These are phyloP conservation scores for Pelagia noctiluca DNA, from an alignment of 30 jellyfish, hydroid and myxozoan genomes.

Conservation along the genomic window DNA sequence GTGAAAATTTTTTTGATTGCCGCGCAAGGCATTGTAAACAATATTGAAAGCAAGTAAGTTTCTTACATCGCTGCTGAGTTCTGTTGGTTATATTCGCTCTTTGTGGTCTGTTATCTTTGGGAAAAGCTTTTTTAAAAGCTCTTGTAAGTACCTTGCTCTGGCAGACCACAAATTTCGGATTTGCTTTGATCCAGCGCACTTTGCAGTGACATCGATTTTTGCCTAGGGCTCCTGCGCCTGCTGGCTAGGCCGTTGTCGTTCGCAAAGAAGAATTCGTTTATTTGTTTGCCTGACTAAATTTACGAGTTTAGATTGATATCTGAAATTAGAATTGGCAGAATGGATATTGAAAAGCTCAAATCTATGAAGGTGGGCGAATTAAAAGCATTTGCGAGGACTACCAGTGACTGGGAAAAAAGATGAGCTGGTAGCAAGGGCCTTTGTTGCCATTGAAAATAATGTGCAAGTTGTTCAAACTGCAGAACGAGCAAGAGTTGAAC, in stretches of 20 bases:
- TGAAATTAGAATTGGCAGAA: too few relatives aligned
- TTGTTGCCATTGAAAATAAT: slow-evolving; percentile 45
- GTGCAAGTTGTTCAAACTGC: slow-evolving; percentile 47
- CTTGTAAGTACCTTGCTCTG: too few relatives aligned
- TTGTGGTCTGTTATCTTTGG: too few relatives aligned
- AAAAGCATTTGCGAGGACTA: slow-evolving; percentile 20
- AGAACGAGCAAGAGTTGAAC: slow-evolving; percentile 36
- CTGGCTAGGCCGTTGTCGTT: background rate
- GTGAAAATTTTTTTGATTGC: background rate
- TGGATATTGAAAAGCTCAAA: slow-evolving; percentile 12
- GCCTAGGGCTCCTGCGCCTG: background rate
- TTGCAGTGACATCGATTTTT: background rate
- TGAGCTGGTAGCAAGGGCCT: slow-evolving; percentile 50
- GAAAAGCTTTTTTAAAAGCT: too few relatives aligned
- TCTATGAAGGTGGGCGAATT: slow-evolving; percentile 34
- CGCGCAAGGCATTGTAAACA: background rate
- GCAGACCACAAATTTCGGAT: too few relatives aligned
- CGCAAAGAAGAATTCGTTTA: background rate
- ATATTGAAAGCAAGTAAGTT: too few relatives aligned
- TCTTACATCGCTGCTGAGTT: too few relatives aligned
- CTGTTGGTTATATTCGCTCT: too few relatives aligned
- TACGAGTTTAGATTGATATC: too few relatives aligned
- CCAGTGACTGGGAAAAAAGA: slow-evolving; percentile 25
- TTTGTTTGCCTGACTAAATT: background rate
- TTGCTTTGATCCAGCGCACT: background rate